Base-by-base conservation (phyloP, 2,113 vertebrate species). In the Neodontobutis hainanensis region DNA sequence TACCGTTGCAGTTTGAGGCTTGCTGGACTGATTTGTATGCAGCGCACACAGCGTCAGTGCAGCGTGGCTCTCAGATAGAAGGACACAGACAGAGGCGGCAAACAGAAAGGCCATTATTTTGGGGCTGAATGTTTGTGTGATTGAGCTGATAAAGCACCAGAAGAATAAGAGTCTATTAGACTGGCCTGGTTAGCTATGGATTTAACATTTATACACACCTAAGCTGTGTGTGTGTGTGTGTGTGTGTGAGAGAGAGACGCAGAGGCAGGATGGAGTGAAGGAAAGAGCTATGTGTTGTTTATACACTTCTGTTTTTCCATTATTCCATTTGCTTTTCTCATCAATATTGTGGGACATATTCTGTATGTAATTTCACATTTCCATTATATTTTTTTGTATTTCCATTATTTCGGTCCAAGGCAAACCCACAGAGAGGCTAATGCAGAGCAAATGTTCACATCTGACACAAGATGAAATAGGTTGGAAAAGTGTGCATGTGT, bases 81-180 rank as follows among this genome's bases (percentile, higher is more conserved):
- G n/a, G 57, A 66, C 62, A 60, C 43, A 72, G 27, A 78, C 46
- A 58, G 68, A 75, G 57, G 78, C 65, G 36, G 81, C 73, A 83
- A 88, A 86, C 83, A 89, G 78, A 88, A 87, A 90, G 84, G 78
- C 88, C 85, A 88, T 89, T 89, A 89, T 89, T 88, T 88, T 87
- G 73, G 57, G 78, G 60, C 84, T 80, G 82, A 85, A 87, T 82
- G 86, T 88, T 85, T 87, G 84, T 84, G 84, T 86, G 86, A 89
- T 90, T 82, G 82, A 84, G 79, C 78, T 86, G 87, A 90, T 90
- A 89, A 87, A 84, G 83, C 80, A 76, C 85, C 85, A 83, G 79
- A 87, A 75, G 75, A 87, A 83, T 86, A 85, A 71, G 73, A 84
- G 83, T 89, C 82, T 84, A 87, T 89, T 87, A 87, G 86, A 75